Percentiles rank a stretch among this genome's conserved stretches.
These are phyloP conservation scores for Apamea monoglypha DNA, from an alignment of 2,888 invertebrate genomes.

Conservation along the genomic window DNA sequence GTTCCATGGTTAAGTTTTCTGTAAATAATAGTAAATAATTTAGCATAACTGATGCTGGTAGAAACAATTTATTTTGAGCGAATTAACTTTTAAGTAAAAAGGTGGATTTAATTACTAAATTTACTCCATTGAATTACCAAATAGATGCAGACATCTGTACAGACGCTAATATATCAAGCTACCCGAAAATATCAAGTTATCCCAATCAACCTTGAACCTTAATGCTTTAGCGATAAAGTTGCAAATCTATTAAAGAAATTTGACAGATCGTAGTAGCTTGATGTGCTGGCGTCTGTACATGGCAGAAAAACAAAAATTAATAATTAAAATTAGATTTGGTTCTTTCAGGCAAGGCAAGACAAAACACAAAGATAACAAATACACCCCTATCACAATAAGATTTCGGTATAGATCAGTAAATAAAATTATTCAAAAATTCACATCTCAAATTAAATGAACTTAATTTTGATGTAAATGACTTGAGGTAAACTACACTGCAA, in stretches of 20 bases:
- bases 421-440: background rate
- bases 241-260: too few species aligned
- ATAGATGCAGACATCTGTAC: background rate
- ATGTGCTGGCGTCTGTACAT: too few species aligned
- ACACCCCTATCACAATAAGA: too few species aligned
- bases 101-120: background rate
- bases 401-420: background rate
- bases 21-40: slow-evolving; percentile 22
- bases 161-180: too few species aligned
- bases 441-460: background rate
- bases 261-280: too few species aligned
- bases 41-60: background rate
- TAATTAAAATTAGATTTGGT: background rate
- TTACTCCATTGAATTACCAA: background rate
- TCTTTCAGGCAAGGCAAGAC: background rate
- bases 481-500: background rate
- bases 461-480: background rate
- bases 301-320: background rate
- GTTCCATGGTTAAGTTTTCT: slow-evolving; percentile 38
- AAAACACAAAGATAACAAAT: background rate
- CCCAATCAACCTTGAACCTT: too few species aligned
- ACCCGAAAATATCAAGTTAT: too few species aligned
- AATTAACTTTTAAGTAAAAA: background rate
- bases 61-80: background rate
- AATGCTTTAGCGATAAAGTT: too few species aligned